Base-by-base conservation (phyloP, 2,113 vertebrate species). In the Oncorhynchus nerka region DNA sequence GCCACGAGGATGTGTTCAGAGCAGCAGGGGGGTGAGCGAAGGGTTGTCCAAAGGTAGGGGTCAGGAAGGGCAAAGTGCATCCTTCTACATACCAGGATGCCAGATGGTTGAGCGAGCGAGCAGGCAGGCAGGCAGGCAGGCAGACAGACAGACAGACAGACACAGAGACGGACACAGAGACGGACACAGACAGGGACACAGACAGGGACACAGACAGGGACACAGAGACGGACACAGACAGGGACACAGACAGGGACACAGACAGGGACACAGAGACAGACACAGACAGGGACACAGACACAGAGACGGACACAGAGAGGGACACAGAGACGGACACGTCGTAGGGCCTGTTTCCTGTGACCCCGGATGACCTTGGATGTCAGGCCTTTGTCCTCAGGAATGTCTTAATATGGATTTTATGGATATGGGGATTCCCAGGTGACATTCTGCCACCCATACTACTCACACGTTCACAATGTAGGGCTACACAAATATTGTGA, bases 351-450 rank as follows among this genome's bases (percentile, higher is more conserved):
- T 74, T 91, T 92, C 85, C 90, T 86, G 75, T 78, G 75, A 85
- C 49, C 20, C 20, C 65, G n/a, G 67, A 16, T 51, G 77, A 45
- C 75, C 75, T n/a, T 15, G 83, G 83, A 87, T 85, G 82, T 84
- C 79, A 85, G 39, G 8, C 65, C 69, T 90, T 90, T 90, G 87
- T 89, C 84, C 80, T 74, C 80, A 87, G 79, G 48, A 79, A 84
- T 77, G 80, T 85, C 76, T 84, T 80, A 32, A 69, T 83, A 66
- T 73, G 71, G 13, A 55, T 13, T 19, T 4, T 83, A 66, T 73
- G 71, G 13, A 55, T 13, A 55, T 4, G 64, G 70, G 45, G 70
- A 84, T 66, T 74, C 76, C 79, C 77, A 79, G 79, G 69, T 84
- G 75, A 76, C 62, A 75, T 28, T 1, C 7, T 39, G 39, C 22